Evolutionary conservation across 2,113 vertebrate genomes (phyloP).

Genomic region (Xerus inauris): DNA sequence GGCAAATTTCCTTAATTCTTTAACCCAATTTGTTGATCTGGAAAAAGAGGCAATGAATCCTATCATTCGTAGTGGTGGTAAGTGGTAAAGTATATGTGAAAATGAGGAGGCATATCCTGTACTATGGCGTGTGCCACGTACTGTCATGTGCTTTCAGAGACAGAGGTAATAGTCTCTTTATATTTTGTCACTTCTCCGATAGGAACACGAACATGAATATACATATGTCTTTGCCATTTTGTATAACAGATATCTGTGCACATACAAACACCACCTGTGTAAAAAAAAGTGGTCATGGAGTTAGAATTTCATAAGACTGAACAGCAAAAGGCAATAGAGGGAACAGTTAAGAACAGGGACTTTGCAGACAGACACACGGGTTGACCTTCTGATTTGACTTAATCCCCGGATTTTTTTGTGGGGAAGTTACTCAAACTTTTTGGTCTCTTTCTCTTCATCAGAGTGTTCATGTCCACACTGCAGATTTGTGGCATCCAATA

Average conservation of each 20-base stretch:
- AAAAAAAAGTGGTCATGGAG: background rate
- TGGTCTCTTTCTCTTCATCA: background rate
- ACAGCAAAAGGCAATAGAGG: background rate
- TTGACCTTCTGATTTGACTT: background rate
- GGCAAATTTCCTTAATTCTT: background rate
- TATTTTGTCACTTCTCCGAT: background rate
- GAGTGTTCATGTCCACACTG: too few relatives aligned
- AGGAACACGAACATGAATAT: background rate
- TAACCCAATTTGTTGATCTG: background rate
- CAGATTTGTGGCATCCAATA: background rate
- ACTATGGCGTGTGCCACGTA: rapidly evolving
- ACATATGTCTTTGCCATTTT: background rate
- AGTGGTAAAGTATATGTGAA: background rate
- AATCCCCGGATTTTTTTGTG: background rate
- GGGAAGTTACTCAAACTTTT: background rate
- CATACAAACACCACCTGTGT: rapidly evolving
- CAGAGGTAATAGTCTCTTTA: rapidly evolving
- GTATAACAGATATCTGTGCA: background rate
- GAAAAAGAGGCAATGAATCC: background rate
- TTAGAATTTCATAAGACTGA: background rate
- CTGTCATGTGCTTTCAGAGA: background rate
- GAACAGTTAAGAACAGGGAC: background rate
- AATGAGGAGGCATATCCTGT: background rate
- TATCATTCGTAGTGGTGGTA: background rate
- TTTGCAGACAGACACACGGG: background rate